Conservation (phyloP, 2,888 invertebrate genomes). For the Dyspetes luteomarginatus region DNA sequence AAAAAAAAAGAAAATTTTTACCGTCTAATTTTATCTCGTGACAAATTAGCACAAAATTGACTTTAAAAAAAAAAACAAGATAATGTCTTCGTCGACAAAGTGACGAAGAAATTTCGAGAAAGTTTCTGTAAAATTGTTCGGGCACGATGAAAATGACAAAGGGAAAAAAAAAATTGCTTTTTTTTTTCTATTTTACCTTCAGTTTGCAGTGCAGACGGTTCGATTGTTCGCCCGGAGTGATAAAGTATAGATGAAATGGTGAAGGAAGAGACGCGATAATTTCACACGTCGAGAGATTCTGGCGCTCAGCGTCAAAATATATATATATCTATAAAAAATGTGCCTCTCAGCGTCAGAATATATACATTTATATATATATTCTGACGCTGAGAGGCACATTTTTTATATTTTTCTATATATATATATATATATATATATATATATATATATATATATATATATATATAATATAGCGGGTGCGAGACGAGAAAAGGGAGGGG, state of each 20-base stretch:
- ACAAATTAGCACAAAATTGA: background rate
- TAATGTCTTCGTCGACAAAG: too few species aligned
- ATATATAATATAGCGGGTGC: background rate
- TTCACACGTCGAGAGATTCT: conserved; percentile 33
- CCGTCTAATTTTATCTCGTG: background rate
- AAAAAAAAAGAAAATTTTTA: too few species aligned
- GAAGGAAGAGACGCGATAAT: conserved; percentile 40
- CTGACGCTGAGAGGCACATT: too few species aligned
- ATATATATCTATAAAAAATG: too few species aligned
- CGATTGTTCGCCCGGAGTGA: conserved; percentile 27
- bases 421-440: background rate
- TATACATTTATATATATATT: background rate
- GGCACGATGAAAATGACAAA: background rate
- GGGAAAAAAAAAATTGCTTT: background rate
- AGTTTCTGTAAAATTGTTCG: background rate
- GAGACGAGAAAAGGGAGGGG: conserved; percentile 19
- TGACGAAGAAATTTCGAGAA: background rate
- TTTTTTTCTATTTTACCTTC: conserved; percentile 1
- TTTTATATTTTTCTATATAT: background rate
- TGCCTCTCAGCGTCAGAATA: too few species aligned
- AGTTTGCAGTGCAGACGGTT: conserved; percentile 15
- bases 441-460: background rate
- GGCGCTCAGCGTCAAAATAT: background rate
- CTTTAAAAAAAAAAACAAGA: background rate
- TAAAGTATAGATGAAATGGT: conserved; percentile 12